Conservation (phyloP, 2,797 vertebrate species). For the Microhierax caerulescens region DNA sequence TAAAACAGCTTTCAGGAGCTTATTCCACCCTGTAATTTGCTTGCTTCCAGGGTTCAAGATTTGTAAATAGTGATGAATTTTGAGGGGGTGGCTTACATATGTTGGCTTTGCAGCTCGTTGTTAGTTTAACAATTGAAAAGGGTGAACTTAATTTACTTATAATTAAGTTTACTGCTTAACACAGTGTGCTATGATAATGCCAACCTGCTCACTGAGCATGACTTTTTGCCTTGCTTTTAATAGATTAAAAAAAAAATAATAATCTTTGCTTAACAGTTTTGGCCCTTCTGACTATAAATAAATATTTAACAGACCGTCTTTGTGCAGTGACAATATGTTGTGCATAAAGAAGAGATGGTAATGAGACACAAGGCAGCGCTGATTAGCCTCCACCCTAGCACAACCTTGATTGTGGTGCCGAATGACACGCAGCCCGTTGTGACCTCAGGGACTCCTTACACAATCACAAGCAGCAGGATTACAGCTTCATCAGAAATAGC, state of each 20-base stretch:
- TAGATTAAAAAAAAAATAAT: not conserved
- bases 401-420: not conserved
- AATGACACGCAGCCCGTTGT: not conserved
- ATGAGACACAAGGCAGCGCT: not conserved
- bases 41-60: not conserved
- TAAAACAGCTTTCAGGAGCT: not conserved
- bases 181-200: not conserved
- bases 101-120: not conserved
- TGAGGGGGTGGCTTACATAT: slow-evolving; percentile 5
- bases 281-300: not conserved
- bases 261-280: not conserved
- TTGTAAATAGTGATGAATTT: not conserved
- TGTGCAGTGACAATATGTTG: not conserved
- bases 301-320: not conserved
- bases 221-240: not conserved
- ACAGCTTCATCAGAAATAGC: not conserved
- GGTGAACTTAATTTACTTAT: not conserved
- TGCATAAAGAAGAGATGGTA: slow-evolving; percentile 35
- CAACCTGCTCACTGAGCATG: not conserved
- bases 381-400: not conserved
- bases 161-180: not conserved
- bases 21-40: not conserved
- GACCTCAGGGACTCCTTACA: not conserved
- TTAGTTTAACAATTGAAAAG: not conserved
- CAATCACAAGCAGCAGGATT: not conserved